These are phyloP conservation scores for Aphodius granarius DNA, from an alignment of 2,888 invertebrate genomes.

Conservation along the genomic window DNA sequence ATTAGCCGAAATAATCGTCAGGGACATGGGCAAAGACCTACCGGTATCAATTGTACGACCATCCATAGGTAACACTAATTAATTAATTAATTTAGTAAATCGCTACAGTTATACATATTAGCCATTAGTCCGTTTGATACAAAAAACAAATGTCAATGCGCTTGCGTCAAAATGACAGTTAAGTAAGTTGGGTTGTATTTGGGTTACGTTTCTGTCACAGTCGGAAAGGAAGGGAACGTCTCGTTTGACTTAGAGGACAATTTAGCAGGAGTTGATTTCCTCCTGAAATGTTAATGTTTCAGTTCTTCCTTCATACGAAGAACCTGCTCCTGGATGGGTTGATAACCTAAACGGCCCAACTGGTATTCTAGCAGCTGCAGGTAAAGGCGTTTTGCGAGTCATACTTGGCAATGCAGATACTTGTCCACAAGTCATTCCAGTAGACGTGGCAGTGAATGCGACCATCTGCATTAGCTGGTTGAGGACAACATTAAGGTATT, in stretches of 20 bases:
- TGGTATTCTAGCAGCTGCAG: constrained; percentile 76
- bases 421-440: constrained; percentile 72
- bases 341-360: constrained; percentile 91
- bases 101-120: neutral
- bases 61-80: constrained; percentile 2
- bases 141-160: no score
- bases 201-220: no score
- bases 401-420: constrained; percentile 73
- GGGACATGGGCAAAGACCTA: constrained; percentile 18
- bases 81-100: neutral
- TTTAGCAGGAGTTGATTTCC: no score
- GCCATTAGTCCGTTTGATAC: neutral
- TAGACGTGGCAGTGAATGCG: constrained; percentile 78
- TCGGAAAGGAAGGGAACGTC: no score
- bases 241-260: no score
- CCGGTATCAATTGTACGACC: constrained; percentile 17
- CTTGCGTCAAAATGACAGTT: no score
- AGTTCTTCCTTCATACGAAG: constrained; percentile 65
- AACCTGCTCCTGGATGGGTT: constrained; percentile 86
- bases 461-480: neutral
- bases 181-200: no score
- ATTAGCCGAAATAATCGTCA: constrained; percentile 19
- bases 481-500: no score
- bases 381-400: constrained; percentile 82
- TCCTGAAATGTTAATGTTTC: constrained; percentile 63